Conservation (phyloP, 2,113 vertebrate genomes). For the Podiceps cristatus region DNA sequence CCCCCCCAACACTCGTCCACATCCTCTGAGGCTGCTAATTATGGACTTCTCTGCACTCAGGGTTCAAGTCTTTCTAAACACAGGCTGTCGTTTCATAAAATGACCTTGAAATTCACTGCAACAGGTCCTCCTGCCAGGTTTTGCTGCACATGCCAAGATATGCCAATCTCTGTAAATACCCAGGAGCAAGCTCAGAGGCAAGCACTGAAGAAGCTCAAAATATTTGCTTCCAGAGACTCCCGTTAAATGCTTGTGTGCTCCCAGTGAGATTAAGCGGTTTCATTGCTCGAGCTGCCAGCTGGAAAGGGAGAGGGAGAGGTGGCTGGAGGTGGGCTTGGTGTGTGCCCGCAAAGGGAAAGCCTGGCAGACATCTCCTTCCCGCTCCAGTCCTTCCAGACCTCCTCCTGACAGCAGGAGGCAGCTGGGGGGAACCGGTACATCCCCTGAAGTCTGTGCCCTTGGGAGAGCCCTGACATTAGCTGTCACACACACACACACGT, state of each 20-base stretch:
- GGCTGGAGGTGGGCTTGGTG: not conserved
- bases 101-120: slow-evolving; percentile 31
- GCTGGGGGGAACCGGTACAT: not conserved
- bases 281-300: not conserved
- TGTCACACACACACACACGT: not conserved
- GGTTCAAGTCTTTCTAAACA: slow-evolving; percentile 21
- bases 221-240: not conserved
- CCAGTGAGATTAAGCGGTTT: not conserved
- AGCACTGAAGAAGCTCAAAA: not conserved
- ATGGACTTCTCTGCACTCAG: not conserved
- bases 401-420: not conserved
- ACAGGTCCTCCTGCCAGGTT: not conserved
- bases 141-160: not conserved
- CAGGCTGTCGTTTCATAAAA: not conserved
- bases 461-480: not conserved
- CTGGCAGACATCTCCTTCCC: not conserved
- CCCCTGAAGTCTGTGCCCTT: not conserved
- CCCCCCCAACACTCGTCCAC: not conserved
- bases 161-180: not conserved
- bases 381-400: not conserved
- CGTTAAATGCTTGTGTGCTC: not conserved
- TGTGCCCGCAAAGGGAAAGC: not conserved
- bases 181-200: not conserved
- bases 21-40: slow-evolving; percentile 36
- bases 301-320: not conserved